Conservation (phyloP, 2,113 vertebrate species). For the Dicrurus megarhynchus region DNA sequence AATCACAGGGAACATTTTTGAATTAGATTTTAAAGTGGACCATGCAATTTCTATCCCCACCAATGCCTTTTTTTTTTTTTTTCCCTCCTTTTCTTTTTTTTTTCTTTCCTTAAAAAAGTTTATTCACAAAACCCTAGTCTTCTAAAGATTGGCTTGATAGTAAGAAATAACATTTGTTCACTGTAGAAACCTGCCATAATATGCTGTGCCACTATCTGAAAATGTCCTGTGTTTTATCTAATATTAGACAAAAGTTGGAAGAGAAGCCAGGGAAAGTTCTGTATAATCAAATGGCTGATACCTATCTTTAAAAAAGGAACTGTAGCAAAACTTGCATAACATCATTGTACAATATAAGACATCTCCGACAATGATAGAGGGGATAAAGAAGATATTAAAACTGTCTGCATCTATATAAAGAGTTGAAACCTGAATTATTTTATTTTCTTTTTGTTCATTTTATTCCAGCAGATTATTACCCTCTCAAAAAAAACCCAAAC, state of each 20-base stretch:
- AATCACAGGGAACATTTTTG: constrained; percentile 49
- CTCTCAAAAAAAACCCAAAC: background rate
- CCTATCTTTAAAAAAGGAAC: background rate
- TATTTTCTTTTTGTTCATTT: background rate
- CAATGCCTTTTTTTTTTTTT: background rate
- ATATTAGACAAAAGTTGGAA: constrained; percentile 47
- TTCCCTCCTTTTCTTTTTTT: background rate
- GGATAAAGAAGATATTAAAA: background rate
- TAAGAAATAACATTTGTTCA: constrained; percentile 39
- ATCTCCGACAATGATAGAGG: background rate
- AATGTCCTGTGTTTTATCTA: constrained; percentile 33
- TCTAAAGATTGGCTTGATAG: constrained; percentile 29
- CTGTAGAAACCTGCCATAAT: background rate
- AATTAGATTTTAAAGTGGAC: constrained; percentile 63
- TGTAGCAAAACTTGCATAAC: background rate
- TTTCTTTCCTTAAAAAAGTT: background rate
- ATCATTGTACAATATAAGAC: background rate
- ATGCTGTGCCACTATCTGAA: background rate
- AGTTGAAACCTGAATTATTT: background rate
- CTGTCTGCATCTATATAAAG: background rate
- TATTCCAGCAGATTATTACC: background rate
- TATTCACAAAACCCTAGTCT: constrained; percentile 38
- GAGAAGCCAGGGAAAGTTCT: background rate
- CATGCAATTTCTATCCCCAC: background rate
- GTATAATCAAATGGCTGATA: constrained; percentile 25